Percentiles rank a stretch among this genome's conserved stretches.
These are phyloP conservation scores for Actinemys pallida DNA, from an alignment of 2,113 vertebrate genomes.

Conservation along the genomic window DNA sequence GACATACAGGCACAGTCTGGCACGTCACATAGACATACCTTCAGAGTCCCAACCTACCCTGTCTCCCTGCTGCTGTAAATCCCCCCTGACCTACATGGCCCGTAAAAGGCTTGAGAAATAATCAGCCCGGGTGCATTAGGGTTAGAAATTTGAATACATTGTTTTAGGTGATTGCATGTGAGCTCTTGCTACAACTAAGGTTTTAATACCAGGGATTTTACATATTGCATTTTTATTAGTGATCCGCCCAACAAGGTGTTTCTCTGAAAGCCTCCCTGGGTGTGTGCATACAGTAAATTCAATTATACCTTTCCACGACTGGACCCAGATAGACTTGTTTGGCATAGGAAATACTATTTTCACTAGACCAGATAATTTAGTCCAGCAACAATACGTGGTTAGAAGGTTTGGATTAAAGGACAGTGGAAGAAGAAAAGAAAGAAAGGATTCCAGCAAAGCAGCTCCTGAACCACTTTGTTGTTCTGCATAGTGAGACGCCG, in stretches of 20 bases:
- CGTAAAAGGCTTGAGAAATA: constrained; percentile 3
- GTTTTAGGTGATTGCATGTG: constrained; percentile 27
- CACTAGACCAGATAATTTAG: constrained; percentile 69
- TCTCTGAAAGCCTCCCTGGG: constrained; percentile 59
- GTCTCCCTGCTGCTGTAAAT: constrained; percentile 2
- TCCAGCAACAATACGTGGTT: constrained; percentile 51
- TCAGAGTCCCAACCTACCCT: background rate
- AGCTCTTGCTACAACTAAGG: constrained; percentile 41
- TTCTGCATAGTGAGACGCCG: background rate
- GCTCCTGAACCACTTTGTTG: rapidly evolving
- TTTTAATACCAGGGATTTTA: constrained; percentile 61
- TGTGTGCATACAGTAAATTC: constrained; percentile 57
- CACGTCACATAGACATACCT: background rate
- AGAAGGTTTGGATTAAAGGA: constrained; percentile 35
- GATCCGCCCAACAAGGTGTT: constrained; percentile 57
- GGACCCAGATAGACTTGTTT: constrained; percentile 71
- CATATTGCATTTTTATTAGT: constrained; percentile 64
- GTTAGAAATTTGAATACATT: background rate
- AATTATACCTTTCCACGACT: constrained; percentile 72
- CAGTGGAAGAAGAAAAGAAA: constrained; percentile 6
- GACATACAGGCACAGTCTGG: background rate
- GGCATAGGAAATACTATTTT: constrained; percentile 58
- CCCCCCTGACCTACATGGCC: rapidly evolving
- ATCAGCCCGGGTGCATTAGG: background rate
- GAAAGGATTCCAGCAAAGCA: constrained; percentile 43